Evolutionary conservation across 2,113 vertebrate genomes (phyloP), one percentile per base, ranked within the genome.

Genomic region (Chloropsis cyanopogon): DNA sequence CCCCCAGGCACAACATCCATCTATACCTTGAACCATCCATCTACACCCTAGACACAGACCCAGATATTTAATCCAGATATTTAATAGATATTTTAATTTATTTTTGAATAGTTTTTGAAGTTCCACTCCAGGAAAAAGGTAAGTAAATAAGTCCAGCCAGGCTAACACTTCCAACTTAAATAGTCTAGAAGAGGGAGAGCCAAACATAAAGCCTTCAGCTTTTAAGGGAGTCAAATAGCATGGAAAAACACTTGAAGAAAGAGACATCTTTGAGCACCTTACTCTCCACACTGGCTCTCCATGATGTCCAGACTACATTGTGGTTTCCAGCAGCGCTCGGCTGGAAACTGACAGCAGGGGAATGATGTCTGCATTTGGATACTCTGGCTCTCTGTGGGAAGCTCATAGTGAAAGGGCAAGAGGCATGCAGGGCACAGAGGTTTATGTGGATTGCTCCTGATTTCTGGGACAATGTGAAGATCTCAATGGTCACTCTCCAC

Each of bases 1-100:
- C 7, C 0, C 1, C 1, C 2, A 0, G 41, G 12, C 29, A 60
- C 0, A 4, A 16, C 20, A 57, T 65, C 49, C 18, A 56, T 26
- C 22, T 57, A 7, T 22, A 82, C 23, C 7, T 37, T 42, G 72
- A 26, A 37, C 4, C 11, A 68, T 52, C 35, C 11, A 56, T 42
- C 50, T 57, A 20, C 9, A 56, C 14, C 7, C 15, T 39, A 80
- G 25, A 53, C 39, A 82, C 16, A 81, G 18, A 41, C 11, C 19
- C 11, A 76, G 29, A 12, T 24, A 50, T 66, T 82, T 76, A 63
- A 41, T 50, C 7, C 28, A 71, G 37, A 15, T 49, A 54, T 64
- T 89, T 46, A 37, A n/a, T 2, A n/a, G 35, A 26, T 46, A 17
- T 41, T 89, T 91, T 14, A 33, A 65, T 89, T 33, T 81, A 23